A percentile compares a stretch with the other conserved stretches of the same genome.
Evolutionary conservation across 2,113 vertebrate species (phyloP).

Genomic region (Neotragus moschatus): DNA sequence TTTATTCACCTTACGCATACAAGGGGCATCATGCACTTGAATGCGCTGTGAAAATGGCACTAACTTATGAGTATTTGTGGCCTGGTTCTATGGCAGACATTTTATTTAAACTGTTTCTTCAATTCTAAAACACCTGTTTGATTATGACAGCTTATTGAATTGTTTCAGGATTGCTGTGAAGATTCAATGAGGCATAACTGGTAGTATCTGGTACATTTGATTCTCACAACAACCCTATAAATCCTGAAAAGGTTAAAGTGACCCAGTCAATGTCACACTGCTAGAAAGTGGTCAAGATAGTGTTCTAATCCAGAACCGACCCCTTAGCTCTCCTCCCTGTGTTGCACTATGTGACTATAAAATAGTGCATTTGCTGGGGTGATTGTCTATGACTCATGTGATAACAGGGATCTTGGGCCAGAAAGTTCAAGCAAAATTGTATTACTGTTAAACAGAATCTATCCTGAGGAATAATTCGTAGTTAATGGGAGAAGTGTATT

Average conservation of each 20-base stretch:
- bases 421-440: not conserved
- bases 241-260: not conserved
- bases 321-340: not conserved
- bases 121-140: not conserved
- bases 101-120: conserved; percentile 15
- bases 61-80: not conserved
- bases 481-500: not conserved
- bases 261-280: not conserved
- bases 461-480: not conserved
- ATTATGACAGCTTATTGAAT: not conserved
- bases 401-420: not conserved
- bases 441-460: not conserved
- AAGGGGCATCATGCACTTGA: not conserved
- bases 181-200: not conserved
- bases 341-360: fast-evolving
- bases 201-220: not conserved
- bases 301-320: not conserved
- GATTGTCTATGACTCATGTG: not conserved
- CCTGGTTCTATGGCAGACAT: not conserved
- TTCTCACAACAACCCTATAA: not conserved
- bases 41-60: not conserved
- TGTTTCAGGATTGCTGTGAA: not conserved
- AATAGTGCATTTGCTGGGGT: not conserved
- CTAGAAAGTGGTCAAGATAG: not conserved
- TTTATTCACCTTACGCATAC: not conserved